A percentile compares a stretch with the other conserved stretches of the same genome.
These are phyloP conservation scores for Pomacea maculata DNA, from an alignment of 1,140 invertebrate genomes.

Conservation along the genomic window DNA sequence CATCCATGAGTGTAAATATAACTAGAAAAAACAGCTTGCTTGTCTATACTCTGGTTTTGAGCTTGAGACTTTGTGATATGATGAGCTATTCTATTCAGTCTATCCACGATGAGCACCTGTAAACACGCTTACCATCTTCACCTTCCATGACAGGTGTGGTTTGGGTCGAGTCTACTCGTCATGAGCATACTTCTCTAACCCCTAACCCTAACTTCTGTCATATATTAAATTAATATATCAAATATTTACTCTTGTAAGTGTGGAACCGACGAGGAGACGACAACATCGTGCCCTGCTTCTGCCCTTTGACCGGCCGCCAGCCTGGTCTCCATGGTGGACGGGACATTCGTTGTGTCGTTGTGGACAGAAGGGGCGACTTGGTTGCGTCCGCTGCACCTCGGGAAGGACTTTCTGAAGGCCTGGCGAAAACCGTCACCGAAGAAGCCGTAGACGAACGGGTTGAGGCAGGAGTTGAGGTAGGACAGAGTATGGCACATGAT, in stretches of 20 bases:
- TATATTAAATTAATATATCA: too few species aligned
- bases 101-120: too few species aligned
- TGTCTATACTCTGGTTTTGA: too few species aligned
- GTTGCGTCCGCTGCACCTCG: slow-evolving; percentile 29
- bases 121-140: too few species aligned
- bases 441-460: slow-evolving; percentile 94
- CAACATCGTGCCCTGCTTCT: background rate
- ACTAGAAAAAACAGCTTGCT: too few species aligned
- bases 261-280: background rate
- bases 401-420: slow-evolving; percentile 71
- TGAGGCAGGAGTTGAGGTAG: slow-evolving; percentile 94
- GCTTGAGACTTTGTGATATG: too few species aligned
- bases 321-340: slow-evolving; percentile 11
- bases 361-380: background rate
- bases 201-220: too few species aligned
- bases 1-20: too few species aligned
- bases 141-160: too few species aligned
- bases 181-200: too few species aligned
- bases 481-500: slow-evolving; percentile 88
- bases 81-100: too few species aligned
- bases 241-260: background rate
- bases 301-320: background rate
- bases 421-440: slow-evolving; percentile 86
- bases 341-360: background rate
- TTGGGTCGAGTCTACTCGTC: too few species aligned